Evolutionary conservation across 2,113 vertebrate species (phyloP), one percentile per base, ranked within the genome.

Genomic region (Apteryx owenii): DNA sequence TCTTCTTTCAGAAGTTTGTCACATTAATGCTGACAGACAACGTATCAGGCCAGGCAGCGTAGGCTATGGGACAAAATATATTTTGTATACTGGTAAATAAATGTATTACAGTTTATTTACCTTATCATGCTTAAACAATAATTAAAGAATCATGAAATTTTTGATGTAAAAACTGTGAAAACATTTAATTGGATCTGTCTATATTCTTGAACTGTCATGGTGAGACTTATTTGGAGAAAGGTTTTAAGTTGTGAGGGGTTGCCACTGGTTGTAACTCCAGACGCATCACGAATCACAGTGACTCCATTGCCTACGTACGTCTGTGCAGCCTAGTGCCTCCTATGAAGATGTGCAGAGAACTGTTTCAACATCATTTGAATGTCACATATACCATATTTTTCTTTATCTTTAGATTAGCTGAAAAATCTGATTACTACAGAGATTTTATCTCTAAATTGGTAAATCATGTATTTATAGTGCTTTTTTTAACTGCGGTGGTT

Each of bases 21-120:
- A 66, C 13, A 9, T 79, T 96, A 96, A 88, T 96, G 70, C 91
- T 96, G 82, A 95, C 71, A 81, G 96, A 78, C 76, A 94, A 87
- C 82, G 50, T 97, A 94, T 79, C 88, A 92, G 88, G 68, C 88
- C 89, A 97, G 93, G 96, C 95, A 95, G 90, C 72, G 22, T 31
- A 82, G 40, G 16, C 93, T 94, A 26, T 93, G 56, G 81, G 95
- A 88, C 75, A 85, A 95, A 62, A 88, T 92, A 0, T 51, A 29
- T 88, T 72, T 96, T 96, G 68, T 90, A 31, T 94, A 65, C 73
- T 96, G 80, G 36, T 90, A 95, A 89, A 76, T 85, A 96, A 75
- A 61, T 71, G 13, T 85, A 83, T 96, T 95, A 88, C 80, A 92
- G 66, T 97, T 92, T 95, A 82, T 85, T 91, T 92, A 95, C 73